Evolutionary conservation across 2,888 invertebrate species (phyloP).

Genomic region (Priocnemis perturbator): DNA sequence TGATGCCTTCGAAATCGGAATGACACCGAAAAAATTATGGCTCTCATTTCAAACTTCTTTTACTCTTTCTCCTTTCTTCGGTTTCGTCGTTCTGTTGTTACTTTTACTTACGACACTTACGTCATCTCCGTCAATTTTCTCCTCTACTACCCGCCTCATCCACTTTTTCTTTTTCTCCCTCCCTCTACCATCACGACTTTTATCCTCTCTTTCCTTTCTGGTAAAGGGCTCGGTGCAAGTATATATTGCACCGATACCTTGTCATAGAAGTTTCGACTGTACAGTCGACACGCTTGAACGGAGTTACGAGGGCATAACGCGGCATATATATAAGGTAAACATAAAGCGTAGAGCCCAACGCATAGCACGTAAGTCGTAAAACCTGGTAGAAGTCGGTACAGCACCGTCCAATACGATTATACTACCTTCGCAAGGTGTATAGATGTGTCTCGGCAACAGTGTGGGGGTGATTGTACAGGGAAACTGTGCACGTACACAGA

Average conservation of each 20-base stretch:
- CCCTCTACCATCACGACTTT: not conserved
- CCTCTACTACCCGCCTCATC: not conserved
- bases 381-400: constrained; percentile 52
- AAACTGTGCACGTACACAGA: no score
- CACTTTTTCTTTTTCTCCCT: not conserved
- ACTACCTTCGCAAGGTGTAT: no score
- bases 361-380: constrained; percentile 60
- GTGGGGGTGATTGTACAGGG: no score
- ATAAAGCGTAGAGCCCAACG: constrained; percentile 56
- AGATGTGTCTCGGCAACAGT: no score
- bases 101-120: no score
- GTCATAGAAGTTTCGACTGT: constrained; percentile 44
- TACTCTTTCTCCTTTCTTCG: constrained; percentile 2
- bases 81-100: constrained; percentile 1
- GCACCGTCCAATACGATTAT: constrained; percentile 19
- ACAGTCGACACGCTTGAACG: constrained; percentile 52
- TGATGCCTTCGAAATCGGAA: constrained; percentile 25
- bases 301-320: constrained; percentile 64
- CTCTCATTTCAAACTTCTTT: constrained; percentile 3
- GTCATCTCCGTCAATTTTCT: not conserved
- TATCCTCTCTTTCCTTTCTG: not conserved
- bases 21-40: constrained; percentile 33
- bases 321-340: constrained; percentile 55
- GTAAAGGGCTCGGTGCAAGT: constrained; percentile 1
- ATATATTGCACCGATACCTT: constrained; percentile 17